phyloP scores from a whole-genome alignment of 2,113 vertebrate genomes.

The Grantiella picta region DNA sequence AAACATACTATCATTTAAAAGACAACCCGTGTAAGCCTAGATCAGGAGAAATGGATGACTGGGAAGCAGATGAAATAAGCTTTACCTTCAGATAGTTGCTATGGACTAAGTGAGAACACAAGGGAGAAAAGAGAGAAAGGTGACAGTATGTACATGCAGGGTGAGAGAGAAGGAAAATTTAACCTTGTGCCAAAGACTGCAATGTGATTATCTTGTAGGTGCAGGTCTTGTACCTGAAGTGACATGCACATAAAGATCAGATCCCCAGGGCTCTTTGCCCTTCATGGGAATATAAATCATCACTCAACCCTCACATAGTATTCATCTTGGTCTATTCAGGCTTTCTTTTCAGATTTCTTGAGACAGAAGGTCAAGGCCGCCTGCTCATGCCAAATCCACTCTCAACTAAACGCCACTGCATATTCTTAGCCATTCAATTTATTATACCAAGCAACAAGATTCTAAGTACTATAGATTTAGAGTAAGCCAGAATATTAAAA shows the following conservation, averaged over 20 bases:
- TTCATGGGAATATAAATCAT: conserved; percentile 26
- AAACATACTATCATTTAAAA: background rate
- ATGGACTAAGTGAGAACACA: background rate
- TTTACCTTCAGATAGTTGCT: background rate
- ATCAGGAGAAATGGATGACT: background rate
- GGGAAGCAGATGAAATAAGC: background rate
- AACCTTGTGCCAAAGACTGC: background rate
- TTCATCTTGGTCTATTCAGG: conserved; percentile 31
- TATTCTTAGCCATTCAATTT: background rate
- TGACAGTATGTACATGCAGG: background rate
- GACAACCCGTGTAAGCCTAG: background rate
- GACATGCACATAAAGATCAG: background rate
- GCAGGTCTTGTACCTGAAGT: background rate
- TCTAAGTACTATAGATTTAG: background rate
- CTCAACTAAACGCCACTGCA: background rate
- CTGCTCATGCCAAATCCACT: background rate
- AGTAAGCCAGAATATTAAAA: background rate
- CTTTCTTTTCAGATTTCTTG: conserved; percentile 50
- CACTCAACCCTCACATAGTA: conserved; percentile 18
- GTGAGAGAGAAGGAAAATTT: background rate
- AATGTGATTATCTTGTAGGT: conserved; percentile 16
- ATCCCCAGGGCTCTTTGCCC: background rate
- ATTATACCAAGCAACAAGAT: background rate
- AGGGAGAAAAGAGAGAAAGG: background rate
- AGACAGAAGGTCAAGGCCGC: conserved; percentile 29